Evolutionary conservation across 1,140 invertebrate species (phyloP), one percentile per base, ranked within the genome.

Genomic region (Heliconius hewitsoni): DNA sequence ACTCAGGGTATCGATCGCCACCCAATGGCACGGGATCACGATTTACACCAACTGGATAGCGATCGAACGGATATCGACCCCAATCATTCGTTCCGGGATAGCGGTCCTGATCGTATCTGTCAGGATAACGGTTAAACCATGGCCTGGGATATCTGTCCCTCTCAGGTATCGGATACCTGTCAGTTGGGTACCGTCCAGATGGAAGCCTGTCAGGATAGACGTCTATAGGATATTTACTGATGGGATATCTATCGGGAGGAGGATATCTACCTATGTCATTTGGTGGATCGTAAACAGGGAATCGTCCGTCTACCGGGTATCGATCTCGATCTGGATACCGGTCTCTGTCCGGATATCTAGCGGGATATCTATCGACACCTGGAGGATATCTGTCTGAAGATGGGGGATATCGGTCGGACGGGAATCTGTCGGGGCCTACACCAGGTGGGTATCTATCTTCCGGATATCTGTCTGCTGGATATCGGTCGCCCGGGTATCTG

Each of bases 121-220:
- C 90, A 86, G 93, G 87, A 90, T 94, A 95, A 71, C 89, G 87
- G 79, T 86, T 93, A 13, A 94, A 95, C 52, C 92, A 90, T 6
- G 91, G 89, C 77, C 89, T 89, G 60, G 93, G 87, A 84, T 90
- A 94, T 80, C 94, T 88, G 5, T 85, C 89, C 77, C 93, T 87
- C 71, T 90, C 90, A 30, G 90, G 84, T 27, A 87, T 78, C 23
- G 94, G 94, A 84, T 95, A 95, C 93, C 87, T 93, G 75, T 93
- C 90, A 77, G 82, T 84, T 78, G 95, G 95, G 88, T 95, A 95
- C 73, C 94, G 91, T 81, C 88, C 85, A 70, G 85, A 78, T 83
- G 95, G 95, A 84, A 93, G 95, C 74, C 95, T 90, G 74, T 95
- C 95, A 71, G 95, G 94, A 82, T 95, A 88, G 86, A 88, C 95